phyloP scores from a whole-genome alignment of 1,140 invertebrate genomes.

The Aethina tumida region DNA sequence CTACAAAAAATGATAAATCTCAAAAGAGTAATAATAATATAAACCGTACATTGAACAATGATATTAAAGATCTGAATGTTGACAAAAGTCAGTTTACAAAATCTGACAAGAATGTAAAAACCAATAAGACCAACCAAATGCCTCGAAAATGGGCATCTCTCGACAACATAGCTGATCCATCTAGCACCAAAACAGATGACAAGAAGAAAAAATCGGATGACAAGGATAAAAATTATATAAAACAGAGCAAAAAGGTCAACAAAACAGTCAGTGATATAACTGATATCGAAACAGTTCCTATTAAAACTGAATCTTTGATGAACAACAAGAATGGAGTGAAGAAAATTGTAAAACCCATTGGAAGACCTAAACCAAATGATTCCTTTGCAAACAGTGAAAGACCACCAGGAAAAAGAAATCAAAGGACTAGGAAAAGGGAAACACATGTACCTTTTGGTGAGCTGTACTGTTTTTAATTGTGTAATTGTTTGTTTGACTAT shows the following conservation, averaged over 20 bases:
- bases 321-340: conserved; percentile 26
- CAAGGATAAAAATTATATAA: conserved; percentile 36
- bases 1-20: conserved; percentile 37
- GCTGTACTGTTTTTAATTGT: conserved; percentile 9
- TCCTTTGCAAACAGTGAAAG: conserved; percentile 21
- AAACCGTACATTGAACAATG: conserved; percentile 29
- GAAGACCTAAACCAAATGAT: conserved; percentile 23
- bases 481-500: no score
- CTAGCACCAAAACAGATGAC: conserved; percentile 27
- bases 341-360: conserved; percentile 22
- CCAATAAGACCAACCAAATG: conserved; percentile 35
- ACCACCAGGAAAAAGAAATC: conserved; percentile 28
- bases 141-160: conserved; percentile 46
- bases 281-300: conserved; percentile 21
- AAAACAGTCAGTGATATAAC: conserved; percentile 27
- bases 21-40: conserved; percentile 36
- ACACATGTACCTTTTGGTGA: conserved; percentile 29
- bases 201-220: conserved; percentile 36
- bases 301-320: conserved; percentile 27
- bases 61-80: conserved; percentile 27
- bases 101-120: conserved; percentile 20
- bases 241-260: conserved; percentile 36
- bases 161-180: conserved; percentile 42
- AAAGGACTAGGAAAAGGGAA: conserved; percentile 28
- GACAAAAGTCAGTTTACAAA: conserved; percentile 24